Evolutionary conservation across 2,113 vertebrate genomes (phyloP).

Genomic region (Dasyprocta punctata): DNA sequence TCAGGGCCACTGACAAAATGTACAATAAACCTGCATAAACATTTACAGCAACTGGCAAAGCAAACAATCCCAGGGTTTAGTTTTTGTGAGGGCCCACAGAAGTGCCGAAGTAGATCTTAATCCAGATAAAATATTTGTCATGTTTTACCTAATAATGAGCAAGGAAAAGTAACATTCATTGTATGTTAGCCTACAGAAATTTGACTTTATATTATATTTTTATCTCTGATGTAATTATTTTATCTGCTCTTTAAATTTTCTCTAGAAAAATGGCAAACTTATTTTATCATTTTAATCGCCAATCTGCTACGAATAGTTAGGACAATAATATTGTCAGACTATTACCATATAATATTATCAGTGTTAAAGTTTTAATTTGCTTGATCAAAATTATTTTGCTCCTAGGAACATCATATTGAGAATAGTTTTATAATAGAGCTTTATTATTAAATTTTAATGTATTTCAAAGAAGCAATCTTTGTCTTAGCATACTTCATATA

Average conservation of each 20-base stretch:
- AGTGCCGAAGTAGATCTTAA: background rate
- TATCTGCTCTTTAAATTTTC: background rate
- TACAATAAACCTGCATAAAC: background rate
- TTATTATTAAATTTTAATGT: background rate
- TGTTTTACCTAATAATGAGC: background rate
- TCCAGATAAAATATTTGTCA: background rate
- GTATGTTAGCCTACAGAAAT: background rate
- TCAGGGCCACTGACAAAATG: background rate
- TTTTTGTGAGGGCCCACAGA: background rate
- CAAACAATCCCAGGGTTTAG: background rate
- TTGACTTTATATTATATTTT: background rate
- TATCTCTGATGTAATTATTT: background rate
- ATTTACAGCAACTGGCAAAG: background rate
- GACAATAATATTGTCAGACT: background rate
- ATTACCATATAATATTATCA: background rate
- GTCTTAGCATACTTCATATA: background rate
- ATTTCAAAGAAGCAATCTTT: background rate
- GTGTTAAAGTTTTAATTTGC: background rate
- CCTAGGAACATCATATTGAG: background rate
- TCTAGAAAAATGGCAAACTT: background rate
- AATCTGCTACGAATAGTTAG: background rate
- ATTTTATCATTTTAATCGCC: background rate
- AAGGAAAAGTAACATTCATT: background rate
- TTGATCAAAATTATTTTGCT: background rate
- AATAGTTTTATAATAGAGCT: background rate